phyloP scores from a whole-genome alignment of 2,113 vertebrate genomes.

The Loxodonta africana region DNA sequence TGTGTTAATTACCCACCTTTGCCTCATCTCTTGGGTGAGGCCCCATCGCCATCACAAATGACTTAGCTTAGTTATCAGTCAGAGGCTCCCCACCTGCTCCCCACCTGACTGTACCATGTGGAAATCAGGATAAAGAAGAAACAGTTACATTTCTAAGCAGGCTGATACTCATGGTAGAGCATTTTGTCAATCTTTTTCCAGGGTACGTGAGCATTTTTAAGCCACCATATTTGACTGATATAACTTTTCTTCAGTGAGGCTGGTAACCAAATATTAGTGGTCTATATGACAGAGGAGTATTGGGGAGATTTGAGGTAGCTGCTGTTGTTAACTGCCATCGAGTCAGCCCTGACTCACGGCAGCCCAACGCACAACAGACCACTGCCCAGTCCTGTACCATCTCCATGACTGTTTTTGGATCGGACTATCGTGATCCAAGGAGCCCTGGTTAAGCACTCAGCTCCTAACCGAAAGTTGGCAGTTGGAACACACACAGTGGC shows the following conservation, averaged over 20 bases:
- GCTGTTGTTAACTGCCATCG: no score
- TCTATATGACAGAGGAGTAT: neutral
- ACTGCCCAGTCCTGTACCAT: no score
- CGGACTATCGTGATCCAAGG: neutral
- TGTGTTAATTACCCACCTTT: conserved; percentile 71
- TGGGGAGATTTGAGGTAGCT: neutral
- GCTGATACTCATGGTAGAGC: neutral
- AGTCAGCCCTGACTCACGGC: neutral
- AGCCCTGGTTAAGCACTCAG: no score
- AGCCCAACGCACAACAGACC: no score
- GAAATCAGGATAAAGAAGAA: neutral
- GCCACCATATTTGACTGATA: neutral
- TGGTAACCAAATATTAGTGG: neutral
- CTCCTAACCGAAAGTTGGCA: no score
- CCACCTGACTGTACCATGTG: neutral
- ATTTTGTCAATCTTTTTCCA: neutral
- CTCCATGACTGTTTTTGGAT: neutral
- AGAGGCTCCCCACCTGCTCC: conserved; percentile 36
- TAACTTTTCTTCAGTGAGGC: neutral
- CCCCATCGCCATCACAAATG: conserved; percentile 35
- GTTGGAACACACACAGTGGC: no score
- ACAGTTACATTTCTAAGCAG: neutral
- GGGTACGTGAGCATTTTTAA: neutral
- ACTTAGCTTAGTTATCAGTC: conserved; percentile 60
- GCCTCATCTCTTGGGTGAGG: conserved; percentile 67